Evolutionary conservation across 2,797 vertebrate species (phyloP), one percentile per base, ranked within the genome.

Genomic region (Holocentrus rufus): DNA sequence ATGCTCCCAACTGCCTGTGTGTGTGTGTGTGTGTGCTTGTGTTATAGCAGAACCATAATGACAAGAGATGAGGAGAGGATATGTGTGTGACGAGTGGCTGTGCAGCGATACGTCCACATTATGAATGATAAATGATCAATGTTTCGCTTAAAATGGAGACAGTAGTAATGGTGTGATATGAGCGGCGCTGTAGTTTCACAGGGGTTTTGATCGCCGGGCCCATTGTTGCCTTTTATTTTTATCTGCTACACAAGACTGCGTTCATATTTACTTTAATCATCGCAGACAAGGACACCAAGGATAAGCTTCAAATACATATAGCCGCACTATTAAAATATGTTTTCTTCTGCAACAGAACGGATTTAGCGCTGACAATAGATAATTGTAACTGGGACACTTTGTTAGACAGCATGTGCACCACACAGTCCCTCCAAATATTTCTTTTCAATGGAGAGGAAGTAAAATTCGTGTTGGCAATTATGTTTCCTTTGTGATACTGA

Each of bases 1-100:
- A 31, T 84, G 83, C 81, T 87, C 69, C 80, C 87, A 85, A 85
- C 79, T 86, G 86, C 76, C 76, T 86, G 70, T 78, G 60, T 57
- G 69, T 62, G 80, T 56, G 23, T 0, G 52, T 44, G 76, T 78
- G 61, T 61, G 54, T 39, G 55, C 34, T 34, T 55, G 30, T 82
- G 77, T 64, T 71, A 76, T 70, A 65, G 55, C 64, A 70, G 71
- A 72, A 71, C 65, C 61, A 72, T 78, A 79, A 78, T 72, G 72
- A 65, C 76, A 78, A 55, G 39, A 23, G 71, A 74, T 70, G 46
- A 55, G 27, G 30, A 53, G 46, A 64, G 57, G 61, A 66, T 44
- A 53, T 69, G 61, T 55, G 53, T 62, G 65, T 60, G 30, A 23
- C 55, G 49, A 22, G 30, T 44, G 74, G 25, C 53, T 52, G 25